Evolutionary conservation across 1,140 invertebrate genomes (phyloP), one percentile per base, ranked within the genome.

Genomic region (Scaptodrosophila lebanonensis): DNA sequence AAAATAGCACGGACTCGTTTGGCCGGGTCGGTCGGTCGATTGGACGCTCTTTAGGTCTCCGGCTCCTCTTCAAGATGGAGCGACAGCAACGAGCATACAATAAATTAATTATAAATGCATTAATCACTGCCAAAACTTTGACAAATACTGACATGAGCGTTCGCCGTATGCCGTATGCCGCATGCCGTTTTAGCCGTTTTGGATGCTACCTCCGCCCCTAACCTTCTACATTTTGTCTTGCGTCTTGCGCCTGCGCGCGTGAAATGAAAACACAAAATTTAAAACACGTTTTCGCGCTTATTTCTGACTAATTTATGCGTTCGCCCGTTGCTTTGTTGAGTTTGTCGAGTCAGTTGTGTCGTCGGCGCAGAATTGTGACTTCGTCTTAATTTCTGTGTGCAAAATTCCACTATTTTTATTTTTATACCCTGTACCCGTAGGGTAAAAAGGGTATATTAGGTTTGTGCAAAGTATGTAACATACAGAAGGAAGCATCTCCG

Each of bases 51-150:
- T 35, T 62, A 29, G 33, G 33, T 38, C 42, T 38, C 35, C 11
- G 29, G 27, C 4, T 67, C 22, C 3, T 25, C 22, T 25, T 25
- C 22, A 25, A 25, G 22, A 25, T 8, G 3, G 22, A n/a, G n/a
- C n/a, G n/a, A n/a, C n/a, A n/a, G n/a, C n/a, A n/a, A n/a, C n/a
- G 45, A 52, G 57, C 64, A 59, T 73, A 79, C 75, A 79, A 79
- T 79, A 79, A 82, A 79, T 79, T 82, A 82, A 82, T 82, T 82
- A 82, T 82, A 82, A 82, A 82, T 82, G 75, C 76, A 82, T 82
- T 82, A 82, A 82, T 82, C 75, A 82, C 56, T 82, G 75, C 62
- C 75, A 79, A 82, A 73, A 69, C 61, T 82, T 82, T 82, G 75
- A 82, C 75, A 82, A 82, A 82, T 82, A 82, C 69, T 82, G 75